Percentiles rank a stretch among this genome's conserved stretches.
Conservation (phyloP, 2,888 invertebrate species). For the Liodrosophila aerea region DNA sequence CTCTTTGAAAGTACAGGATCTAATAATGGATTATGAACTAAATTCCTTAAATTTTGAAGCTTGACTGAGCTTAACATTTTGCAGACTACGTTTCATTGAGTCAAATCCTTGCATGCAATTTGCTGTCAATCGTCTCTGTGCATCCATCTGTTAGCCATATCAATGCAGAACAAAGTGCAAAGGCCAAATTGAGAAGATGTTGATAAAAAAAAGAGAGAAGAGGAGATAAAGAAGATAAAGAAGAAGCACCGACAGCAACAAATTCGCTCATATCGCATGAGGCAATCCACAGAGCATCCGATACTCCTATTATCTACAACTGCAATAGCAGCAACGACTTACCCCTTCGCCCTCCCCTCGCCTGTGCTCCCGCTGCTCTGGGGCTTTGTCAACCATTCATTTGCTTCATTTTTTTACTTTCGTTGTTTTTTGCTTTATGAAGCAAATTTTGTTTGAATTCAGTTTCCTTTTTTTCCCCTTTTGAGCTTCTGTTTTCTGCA, state of each 20-base stretch:
- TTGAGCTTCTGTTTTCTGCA: constrained; percentile 61
- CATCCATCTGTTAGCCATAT: too few relatives aligned
- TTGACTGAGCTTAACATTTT: too few relatives aligned
- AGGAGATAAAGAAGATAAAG: not conserved
- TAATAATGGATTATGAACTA: too few relatives aligned
- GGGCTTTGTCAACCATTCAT: constrained; percentile 44
- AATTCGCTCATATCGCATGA: constrained; percentile 7
- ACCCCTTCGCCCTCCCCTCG: not conserved
- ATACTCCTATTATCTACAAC: constrained; percentile 2
- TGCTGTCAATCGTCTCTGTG: too few relatives aligned
- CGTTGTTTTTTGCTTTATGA: constrained; percentile 55
- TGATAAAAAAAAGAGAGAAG: constrained; percentile 10
- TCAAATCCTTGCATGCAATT: too few relatives aligned
- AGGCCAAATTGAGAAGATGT: constrained; percentile 13
- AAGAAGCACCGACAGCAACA: too few relatives aligned
- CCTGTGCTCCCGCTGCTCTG: constrained; percentile 18
- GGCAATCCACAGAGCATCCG: constrained; percentile 4
- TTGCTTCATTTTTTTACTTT: constrained; percentile 1
- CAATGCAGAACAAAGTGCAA: too few relatives aligned
- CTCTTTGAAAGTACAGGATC: too few relatives aligned
- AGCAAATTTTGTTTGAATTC: constrained; percentile 39
- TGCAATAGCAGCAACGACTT: constrained; percentile 4
- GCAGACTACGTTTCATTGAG: too few relatives aligned
- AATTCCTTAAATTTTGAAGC: too few relatives aligned
- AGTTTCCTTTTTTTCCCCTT: constrained; percentile 34